Conservation (phyloP, 2,113 vertebrate genomes). For the Myxocyprinus asiaticus region DNA sequence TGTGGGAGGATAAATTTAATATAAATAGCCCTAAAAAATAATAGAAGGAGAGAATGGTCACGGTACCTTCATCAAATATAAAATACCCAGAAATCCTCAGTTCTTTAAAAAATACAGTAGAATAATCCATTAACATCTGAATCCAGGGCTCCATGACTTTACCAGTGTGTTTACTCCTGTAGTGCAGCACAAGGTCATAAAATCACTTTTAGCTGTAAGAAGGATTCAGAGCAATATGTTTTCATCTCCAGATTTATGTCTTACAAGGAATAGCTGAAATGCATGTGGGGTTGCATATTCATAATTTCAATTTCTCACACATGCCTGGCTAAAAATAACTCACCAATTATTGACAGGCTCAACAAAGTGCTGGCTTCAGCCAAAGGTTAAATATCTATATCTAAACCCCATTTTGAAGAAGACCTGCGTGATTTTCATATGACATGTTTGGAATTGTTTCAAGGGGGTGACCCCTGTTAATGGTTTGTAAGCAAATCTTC, state of each 20-base stretch:
- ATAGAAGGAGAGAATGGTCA: not conserved
- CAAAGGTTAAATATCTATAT: slow-evolving; percentile 60
- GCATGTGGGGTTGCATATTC: slow-evolving; percentile 33
- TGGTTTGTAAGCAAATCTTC: slow-evolving; percentile 74
- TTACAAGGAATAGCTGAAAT: slow-evolving; percentile 41
- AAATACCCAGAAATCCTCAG: not conserved
- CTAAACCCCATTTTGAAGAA: slow-evolving; percentile 58
- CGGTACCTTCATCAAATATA: not conserved
- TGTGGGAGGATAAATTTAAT: too few species aligned
- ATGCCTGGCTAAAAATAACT: slow-evolving; percentile 37
- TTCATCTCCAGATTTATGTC: slow-evolving; percentile 40
- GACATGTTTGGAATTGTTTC: slow-evolving; percentile 69
- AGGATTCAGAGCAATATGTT: slow-evolving; percentile 13
- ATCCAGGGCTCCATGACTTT: not conserved
- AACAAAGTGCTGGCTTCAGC: slow-evolving; percentile 25
- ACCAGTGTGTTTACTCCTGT: not conserved
- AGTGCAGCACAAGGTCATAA: slow-evolving; percentile 13
- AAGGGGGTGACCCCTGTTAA: slow-evolving; percentile 71
- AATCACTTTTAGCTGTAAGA: slow-evolving; percentile 31
- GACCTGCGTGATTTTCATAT: slow-evolving; percentile 62
- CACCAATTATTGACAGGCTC: slow-evolving; percentile 8
- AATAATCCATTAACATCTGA: not conserved
- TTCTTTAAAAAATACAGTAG: not conserved
- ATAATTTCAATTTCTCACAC: slow-evolving; percentile 31
- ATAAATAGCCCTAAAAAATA: too few species aligned